Conservation (phyloP, 2,888 invertebrate genomes). For the Malthinus flaveolus region DNA sequence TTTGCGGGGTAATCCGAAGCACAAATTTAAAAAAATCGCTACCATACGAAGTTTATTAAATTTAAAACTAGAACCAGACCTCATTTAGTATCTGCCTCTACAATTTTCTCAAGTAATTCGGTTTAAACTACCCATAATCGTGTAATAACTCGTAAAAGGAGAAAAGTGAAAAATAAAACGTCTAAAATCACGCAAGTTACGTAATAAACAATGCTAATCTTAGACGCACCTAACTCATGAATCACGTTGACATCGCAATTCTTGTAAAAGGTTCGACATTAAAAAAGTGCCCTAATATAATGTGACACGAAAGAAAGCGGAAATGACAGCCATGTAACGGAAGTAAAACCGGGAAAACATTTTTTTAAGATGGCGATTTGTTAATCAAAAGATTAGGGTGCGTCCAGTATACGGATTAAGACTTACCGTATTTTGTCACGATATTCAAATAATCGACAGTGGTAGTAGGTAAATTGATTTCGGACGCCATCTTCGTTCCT, state of each 20-base stretch:
- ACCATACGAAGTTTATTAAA: conserved; percentile 40
- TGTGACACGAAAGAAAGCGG: conserved; percentile 52
- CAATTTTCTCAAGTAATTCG: conserved; percentile 17
- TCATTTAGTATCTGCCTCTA: conserved; percentile 12
- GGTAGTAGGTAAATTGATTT: background rate
- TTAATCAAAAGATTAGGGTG: conserved; percentile 54
- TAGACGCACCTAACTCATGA: conserved; percentile 38
- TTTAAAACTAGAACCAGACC: conserved; percentile 33
- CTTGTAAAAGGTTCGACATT: conserved; percentile 50
- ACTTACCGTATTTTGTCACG: conserved; percentile 52
- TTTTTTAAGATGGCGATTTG: conserved; percentile 52
- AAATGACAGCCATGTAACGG: conserved; percentile 51
- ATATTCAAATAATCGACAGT: conserved; percentile 35
- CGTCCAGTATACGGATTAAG: conserved; percentile 49
- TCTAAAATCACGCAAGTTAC: conserved; percentile 34
- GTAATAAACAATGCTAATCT: conserved; percentile 17
- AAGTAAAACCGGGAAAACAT: conserved; percentile 48
- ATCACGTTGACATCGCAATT: conserved; percentile 52
- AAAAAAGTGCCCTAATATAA: conserved; percentile 43
- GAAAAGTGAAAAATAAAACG: conserved; percentile 32
- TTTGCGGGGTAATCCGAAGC: conserved; percentile 42
- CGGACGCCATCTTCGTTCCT: no score
- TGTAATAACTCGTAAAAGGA: conserved; percentile 20
- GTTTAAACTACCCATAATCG: conserved; percentile 23
- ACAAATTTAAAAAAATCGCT: conserved; percentile 43